Conservation (phyloP, 1,140 invertebrate genomes). For the Scaptodrosophila lebanonensis region DNA sequence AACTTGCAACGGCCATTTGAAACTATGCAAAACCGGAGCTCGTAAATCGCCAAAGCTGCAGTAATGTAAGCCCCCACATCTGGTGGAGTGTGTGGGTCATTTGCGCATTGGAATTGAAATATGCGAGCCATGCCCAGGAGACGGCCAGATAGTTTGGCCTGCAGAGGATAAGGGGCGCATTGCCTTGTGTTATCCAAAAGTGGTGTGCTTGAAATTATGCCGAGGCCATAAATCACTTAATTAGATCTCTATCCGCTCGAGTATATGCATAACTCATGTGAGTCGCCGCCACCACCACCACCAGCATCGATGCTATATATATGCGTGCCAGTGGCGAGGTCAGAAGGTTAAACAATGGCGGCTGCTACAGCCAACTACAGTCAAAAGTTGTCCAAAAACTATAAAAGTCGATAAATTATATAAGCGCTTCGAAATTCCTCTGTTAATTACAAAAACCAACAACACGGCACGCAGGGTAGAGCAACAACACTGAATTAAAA, state of each 20-base stretch:
- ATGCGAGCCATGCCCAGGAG: not conserved
- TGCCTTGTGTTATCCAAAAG: constrained; percentile 25
- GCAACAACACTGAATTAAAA: constrained; percentile 34
- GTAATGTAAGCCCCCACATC: constrained; percentile 13
- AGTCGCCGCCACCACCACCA: constrained; percentile 6
- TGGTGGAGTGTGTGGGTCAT: not conserved
- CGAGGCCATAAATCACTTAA: constrained; percentile 53
- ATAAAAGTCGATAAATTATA: constrained; percentile 12
- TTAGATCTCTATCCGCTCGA: constrained; percentile 47
- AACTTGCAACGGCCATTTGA: constrained; percentile 52
- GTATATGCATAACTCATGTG: constrained; percentile 34
- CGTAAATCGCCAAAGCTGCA: constrained; percentile 53
- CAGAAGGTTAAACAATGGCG: constrained; percentile 47
- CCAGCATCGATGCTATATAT: too few species aligned
- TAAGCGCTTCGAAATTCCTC: constrained; percentile 29
- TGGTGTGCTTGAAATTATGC: constrained; percentile 53
- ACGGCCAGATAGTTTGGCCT: not conserved
- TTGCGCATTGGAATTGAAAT: constrained; percentile 11
- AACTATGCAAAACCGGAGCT: constrained; percentile 67
- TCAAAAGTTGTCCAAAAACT: constrained; percentile 34
- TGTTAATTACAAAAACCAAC: constrained; percentile 62
- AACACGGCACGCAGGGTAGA: too few species aligned
- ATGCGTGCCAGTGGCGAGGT: constrained; percentile 18
- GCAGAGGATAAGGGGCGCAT: constrained; percentile 36
- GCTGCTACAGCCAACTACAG: not conserved